Evolutionary conservation across 2,113 vertebrate species (phyloP).

Genomic region (Epinephelus lanceolatus): DNA sequence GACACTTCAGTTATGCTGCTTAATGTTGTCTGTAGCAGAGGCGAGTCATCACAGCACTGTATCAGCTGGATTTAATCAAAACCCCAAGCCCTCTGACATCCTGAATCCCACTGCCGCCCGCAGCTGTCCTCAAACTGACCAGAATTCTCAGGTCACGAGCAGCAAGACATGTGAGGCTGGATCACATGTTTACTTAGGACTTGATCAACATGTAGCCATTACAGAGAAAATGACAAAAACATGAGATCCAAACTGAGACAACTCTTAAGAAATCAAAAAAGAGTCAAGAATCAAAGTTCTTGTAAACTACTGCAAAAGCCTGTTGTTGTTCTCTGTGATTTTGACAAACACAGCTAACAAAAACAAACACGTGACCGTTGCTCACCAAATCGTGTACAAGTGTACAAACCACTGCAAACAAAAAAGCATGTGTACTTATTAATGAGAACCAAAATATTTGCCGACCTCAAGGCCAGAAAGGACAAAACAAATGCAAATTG

Average conservation of each 20-base stretch:
- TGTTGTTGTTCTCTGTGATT: neutral
- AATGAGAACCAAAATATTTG: constrained; percentile 46
- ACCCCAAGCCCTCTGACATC: constrained; percentile 5
- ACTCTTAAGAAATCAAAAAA: neutral
- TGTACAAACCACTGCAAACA: neutral
- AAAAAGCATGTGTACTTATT: constrained; percentile 28
- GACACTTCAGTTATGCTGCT: neutral
- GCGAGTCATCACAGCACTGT: neutral
- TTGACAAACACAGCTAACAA: neutral
- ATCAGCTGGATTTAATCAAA: constrained; percentile 24
- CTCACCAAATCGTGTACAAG: neutral
- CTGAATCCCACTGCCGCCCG: constrained; percentile 17
- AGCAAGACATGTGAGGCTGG: constrained; percentile 49
- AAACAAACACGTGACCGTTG: neutral
- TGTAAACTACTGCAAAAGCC: neutral
- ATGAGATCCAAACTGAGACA: neutral
- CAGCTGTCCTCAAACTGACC: constrained; percentile 51
- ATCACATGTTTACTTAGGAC: constrained; percentile 48
- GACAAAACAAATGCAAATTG: neutral
- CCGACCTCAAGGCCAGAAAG: constrained; percentile 18
- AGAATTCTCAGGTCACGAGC: constrained; percentile 36
- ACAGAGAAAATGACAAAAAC: neutral
- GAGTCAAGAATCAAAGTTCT: neutral
- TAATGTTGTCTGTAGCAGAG: neutral
- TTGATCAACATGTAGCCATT: constrained; percentile 9